Evolutionary conservation across 2,113 vertebrate genomes (phyloP), one percentile per base, ranked within the genome.

Genomic region (Anguilla rostrata): DNA sequence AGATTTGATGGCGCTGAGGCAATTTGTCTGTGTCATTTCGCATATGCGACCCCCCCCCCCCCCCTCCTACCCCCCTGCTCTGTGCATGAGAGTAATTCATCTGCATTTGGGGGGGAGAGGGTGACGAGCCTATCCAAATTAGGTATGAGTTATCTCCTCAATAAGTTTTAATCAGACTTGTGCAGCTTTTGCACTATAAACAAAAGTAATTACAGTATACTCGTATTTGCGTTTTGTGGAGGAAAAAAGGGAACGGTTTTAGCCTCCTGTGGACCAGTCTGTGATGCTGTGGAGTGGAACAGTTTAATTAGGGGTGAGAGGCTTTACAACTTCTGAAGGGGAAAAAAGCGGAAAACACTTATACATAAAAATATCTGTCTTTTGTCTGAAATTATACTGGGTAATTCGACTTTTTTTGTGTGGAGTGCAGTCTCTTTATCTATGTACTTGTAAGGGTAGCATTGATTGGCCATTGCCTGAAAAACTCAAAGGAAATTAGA

Each of bases 151-250:
- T 93, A 94, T 95, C 93, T 95, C 88, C 91, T 88, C 91, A 92
- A 92, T 94, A 95, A 94, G 90, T 92, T 93, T 92, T 91, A 94
- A 92, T 94, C 94, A 94, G 92, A 94, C 91, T 92, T 91, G 90
- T 90, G 92, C 89, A 80, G 90, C 92, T 87, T 60, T 90, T 90
- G 90, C 91, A 93, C 91, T 94, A 92, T 95, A 95, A 95, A 95
- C 94, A 94, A 93, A 94, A 91, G 94, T 95, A 93, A 95, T 95
- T 94, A 93, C 93, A 92, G 94, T 91, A 93, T 91, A 92, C 92
- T 90, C 93, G 9, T 71, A 22, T 71, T 8, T n/a, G 22, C 7
- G 22, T n/a, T n/a, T 5, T 16, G 94, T 94, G 89, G 93, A 34
- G 93, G 87, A 87, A 91, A 71, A 92, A 94, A 87, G 90, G 94